Evolutionary conservation across 2,888 invertebrate species (phyloP), one percentile per base, ranked within the genome.

Genomic region (Calliscelio sp.): DNA sequence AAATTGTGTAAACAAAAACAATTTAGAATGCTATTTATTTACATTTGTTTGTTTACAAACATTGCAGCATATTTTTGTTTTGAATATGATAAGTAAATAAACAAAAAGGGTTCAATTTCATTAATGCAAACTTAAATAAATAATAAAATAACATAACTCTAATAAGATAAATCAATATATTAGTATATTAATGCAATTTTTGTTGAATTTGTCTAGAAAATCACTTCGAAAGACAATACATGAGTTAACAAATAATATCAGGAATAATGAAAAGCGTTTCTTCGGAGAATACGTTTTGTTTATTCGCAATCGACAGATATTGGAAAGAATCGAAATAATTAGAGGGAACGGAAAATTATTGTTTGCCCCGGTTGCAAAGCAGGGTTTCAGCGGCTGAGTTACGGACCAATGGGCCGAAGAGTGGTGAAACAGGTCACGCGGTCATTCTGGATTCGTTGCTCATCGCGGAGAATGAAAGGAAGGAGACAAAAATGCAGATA

Each of bases 401-500:
- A 41, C 57, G 77, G 55, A 51, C 53, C 51, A 61, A 20, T 22
- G 18, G 66, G 46, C 25, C 46, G 51, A 53, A 24, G 59, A 77
- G 44, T 75, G 75, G 81, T 61, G 61, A 88, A 87, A 85, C 85
- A 74, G 87, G 86, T 87, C 87, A 88, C 85, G 86, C 86, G 86
- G 87, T 86, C 87, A 86, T 86, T 84, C 82, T 78, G 85, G 83
- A 86, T 84, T 86, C 85, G 85, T 82, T 80, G 82, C 80, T 85
- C 74, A 44, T 71, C 68, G 84, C 51, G 22, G 35, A 53, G 53
- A 44, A 74, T 55, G 65, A 44, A 66, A 35, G 66, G 61, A 73
- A 66, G 70, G 7, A 51, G 68, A 77, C 35, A 14, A 55, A 59
- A 49, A 46, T 32, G 66, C 57, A 57, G 65, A 68, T 49, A 38